Base-by-base conservation (phyloP, 2,113 vertebrate genomes). In the Clarias batrachus region DNA sequence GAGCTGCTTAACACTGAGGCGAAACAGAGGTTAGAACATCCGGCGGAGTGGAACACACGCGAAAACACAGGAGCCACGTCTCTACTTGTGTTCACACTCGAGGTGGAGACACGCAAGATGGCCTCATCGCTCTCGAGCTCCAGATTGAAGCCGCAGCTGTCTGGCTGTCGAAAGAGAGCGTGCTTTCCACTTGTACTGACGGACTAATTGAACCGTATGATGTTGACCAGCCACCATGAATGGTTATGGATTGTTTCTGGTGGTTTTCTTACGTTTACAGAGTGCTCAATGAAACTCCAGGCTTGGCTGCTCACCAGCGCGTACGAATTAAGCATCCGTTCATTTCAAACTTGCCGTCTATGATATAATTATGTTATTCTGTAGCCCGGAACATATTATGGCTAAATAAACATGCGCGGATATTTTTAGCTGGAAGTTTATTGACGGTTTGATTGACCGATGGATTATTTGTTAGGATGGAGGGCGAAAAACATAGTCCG, bases 291-390 rank as follows among this genome's bases (percentile, higher is more conserved):
- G 70, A 86, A 85, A 83, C 73, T 76, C 82, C 78, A 33, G 30
- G 17, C 77, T 56, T 80, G 90, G 82, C 76, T 21, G n/a, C 23
- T n/a, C 41, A 68, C 71, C 82, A 87, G 77, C 4, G 30, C 52
- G 59, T 83, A 62, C 84, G 83, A 82, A 74, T 90, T 84, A 86
- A 83, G 86, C 90, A 91, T 89, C 85, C 89, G 77, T 88, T 85
- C 79, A 37, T 83, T 62, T 60, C 66, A 87, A 90, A 84, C 65
- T 23, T n/a, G 85, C 76, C 19, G 74, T 85, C 85, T 82, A 66
- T 25, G 33, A 86, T 77, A 86, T 78, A 87, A 89, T 83, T 83
- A 88, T 84, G 71, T 76, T 48, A 85, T 81, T 83, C 81, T 65
- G 76, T n/a, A 25, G 80, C 81, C 88, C 71, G 82, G 60, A 86